A percentile compares a stretch with the other conserved stretches of the same genome.
phyloP scores from a whole-genome alignment of 2,113 vertebrate genomes.

The Struthidea cinerea region DNA sequence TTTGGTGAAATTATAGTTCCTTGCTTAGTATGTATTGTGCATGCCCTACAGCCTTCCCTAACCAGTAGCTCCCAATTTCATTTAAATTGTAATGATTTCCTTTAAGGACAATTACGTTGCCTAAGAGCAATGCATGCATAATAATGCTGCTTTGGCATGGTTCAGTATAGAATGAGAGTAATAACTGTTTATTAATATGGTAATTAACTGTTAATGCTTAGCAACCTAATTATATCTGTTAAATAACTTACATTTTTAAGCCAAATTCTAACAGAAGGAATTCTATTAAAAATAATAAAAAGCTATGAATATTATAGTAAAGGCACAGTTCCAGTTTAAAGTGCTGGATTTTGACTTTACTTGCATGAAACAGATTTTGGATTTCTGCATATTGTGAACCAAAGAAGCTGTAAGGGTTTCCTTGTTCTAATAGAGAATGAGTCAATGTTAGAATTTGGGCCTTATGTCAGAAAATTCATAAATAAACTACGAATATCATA shows the following conservation, averaged over 20 bases:
- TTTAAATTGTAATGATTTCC: slow-evolving; percentile 82
- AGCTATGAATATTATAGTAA: slow-evolving; percentile 61
- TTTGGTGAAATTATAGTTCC: slow-evolving; percentile 73
- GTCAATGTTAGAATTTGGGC: background rate
- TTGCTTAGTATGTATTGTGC: slow-evolving; percentile 72
- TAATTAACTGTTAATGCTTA: slow-evolving; percentile 79
- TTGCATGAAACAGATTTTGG: slow-evolving; percentile 45
- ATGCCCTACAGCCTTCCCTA: slow-evolving; percentile 73
- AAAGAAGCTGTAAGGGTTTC: background rate
- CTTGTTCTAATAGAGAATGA: background rate
- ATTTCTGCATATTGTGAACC: slow-evolving; percentile 32
- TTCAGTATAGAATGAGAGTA: slow-evolving; percentile 59
- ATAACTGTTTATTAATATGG: slow-evolving; percentile 82
- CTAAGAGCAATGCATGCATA: slow-evolving; percentile 72
- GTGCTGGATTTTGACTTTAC: slow-evolving; percentile 33
- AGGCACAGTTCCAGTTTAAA: slow-evolving; percentile 12
- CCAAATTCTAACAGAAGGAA: slow-evolving; percentile 58
- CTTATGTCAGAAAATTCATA: background rate
- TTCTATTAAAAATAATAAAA: slow-evolving; percentile 70
- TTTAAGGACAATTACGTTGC: slow-evolving; percentile 79
- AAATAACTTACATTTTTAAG: slow-evolving; percentile 72
- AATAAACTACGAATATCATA: background rate
- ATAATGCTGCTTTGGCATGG: slow-evolving; percentile 63
- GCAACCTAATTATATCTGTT: slow-evolving; percentile 75
- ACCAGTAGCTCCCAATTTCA: slow-evolving; percentile 77